phyloP scores from a whole-genome alignment of 2,888 invertebrate species.

The Itoplectis maculator region DNA sequence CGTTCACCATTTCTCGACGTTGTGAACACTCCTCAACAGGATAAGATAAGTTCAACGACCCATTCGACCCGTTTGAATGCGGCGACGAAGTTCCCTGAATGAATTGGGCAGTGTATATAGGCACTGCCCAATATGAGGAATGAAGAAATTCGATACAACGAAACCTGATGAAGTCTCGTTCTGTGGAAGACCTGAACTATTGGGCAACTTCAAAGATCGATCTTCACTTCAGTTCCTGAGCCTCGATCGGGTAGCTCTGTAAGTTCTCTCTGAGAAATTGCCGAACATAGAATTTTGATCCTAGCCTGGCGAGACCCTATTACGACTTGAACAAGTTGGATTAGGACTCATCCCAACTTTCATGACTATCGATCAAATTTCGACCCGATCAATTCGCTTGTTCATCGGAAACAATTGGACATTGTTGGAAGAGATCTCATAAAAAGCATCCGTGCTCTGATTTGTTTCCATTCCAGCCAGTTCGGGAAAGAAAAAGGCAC shows the following conservation, averaged over 20 bases:
- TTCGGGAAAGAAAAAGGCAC: too few relatives aligned
- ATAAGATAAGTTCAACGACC: conserved; percentile 48
- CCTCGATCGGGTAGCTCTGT: not conserved
- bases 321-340: not conserved
- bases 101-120: not conserved
- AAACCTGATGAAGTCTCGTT: not conserved
- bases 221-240: not conserved
- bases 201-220: conserved; percentile 6
- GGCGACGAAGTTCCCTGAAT: not conserved
- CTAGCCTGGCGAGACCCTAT: not conserved
- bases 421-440: too few relatives aligned
- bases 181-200: not conserved
- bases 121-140: not conserved
- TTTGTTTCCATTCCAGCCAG: too few relatives aligned
- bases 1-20: conserved; percentile 53
- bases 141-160: conserved; percentile 15
- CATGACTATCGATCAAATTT: too few relatives aligned
- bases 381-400: not conserved
- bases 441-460: too few relatives aligned
- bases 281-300: not conserved
- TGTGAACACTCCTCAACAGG: conserved; percentile 32
- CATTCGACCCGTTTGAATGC: not conserved
- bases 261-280: not conserved
- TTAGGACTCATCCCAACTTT: too few relatives aligned
- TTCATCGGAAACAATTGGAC: too few relatives aligned